phyloP scores from a whole-genome alignment of 2,888 invertebrate species.

The Adelphocoris suturalis region DNA sequence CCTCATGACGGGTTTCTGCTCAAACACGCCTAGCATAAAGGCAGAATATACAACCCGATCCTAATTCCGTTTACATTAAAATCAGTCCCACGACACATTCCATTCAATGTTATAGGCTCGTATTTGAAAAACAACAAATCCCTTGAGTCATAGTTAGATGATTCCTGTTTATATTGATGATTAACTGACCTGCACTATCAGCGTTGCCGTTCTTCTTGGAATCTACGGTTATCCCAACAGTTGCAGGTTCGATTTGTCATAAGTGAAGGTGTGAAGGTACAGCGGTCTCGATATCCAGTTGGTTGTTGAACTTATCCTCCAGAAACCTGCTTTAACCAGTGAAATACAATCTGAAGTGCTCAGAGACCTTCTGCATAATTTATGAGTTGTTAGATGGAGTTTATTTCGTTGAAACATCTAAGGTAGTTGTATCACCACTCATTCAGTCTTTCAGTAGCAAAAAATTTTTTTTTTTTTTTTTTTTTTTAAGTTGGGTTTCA shows the following conservation, averaged over 20 bases:
- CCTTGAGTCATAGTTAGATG: not conserved
- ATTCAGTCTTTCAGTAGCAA: too few relatives aligned
- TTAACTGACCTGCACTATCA: too few relatives aligned
- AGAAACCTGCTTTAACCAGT: not conserved
- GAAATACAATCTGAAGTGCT: not conserved
- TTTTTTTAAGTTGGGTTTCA: too few relatives aligned
- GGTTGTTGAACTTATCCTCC: not conserved
- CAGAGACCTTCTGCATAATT: conserved; percentile 30
- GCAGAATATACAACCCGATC: conserved; percentile 43
- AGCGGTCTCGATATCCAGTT: not conserved
- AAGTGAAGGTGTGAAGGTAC: too few relatives aligned
- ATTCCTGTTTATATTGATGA: too few relatives aligned
- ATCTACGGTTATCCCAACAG: too few relatives aligned
- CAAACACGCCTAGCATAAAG: conserved; percentile 58
- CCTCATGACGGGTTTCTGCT: conserved; percentile 63
- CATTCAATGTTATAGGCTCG: too few relatives aligned
- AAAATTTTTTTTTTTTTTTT: too few relatives aligned
- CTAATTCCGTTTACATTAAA: not conserved
- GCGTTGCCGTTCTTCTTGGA: too few relatives aligned
- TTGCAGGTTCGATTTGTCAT: too few relatives aligned
- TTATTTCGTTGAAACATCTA: not conserved
- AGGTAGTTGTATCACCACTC: too few relatives aligned
- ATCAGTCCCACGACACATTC: not conserved
- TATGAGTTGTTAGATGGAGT: not conserved
- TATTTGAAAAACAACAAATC: not conserved